Base-by-base conservation (phyloP, 2,888 invertebrate genomes). In the Sympetrum striolatum region DNA sequence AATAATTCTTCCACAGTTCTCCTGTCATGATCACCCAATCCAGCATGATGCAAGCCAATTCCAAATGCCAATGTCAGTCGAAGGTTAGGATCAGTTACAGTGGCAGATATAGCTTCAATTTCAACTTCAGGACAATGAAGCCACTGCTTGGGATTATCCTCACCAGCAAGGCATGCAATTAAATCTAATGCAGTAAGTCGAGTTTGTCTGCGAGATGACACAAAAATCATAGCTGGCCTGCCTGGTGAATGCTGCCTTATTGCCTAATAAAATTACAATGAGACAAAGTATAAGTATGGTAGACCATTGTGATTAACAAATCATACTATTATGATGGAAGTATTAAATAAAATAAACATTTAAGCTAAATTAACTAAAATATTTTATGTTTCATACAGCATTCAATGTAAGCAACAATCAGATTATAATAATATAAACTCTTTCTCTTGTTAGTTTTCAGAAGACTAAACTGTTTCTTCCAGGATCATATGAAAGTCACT, bases 21-120 rank as follows among this genome's bases (percentile, higher is more conserved):
- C 80, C 99, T 95, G 94, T 99, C 99, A 91, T 96, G 95, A 92
- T 99, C 99, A 92, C 98, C 97, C 90, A 99, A 94, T 90, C 99
- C 99, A 35, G 99, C 99, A 94, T 99, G 99, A 95, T 99, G 99
- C 92, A 99, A 96, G 1, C 99, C 99, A 92, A 99, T 99, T 14
- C 99, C 99, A 94, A 99, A 99, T 0, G 98, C 97, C 37, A 99
- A 94, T 0, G 98, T 98, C 91, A 99, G 95, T 93, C 98, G 98
- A 86, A 99, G 95, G 94, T 99, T 99, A 6, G 96, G 96, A 92
- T 99, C 99, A 92, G 96, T 96, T 81, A 98, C 96, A 48, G 94
- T 93, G 31, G 95, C 94, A 1, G 97, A 94, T 8, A 97, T 95
- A 91, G 96, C 96, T 92, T 98, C 97, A 96, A 99, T 97, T 94